phyloP scores from a whole-genome alignment of 2,113 vertebrate species.

The Microtus ochrogaster region DNA sequence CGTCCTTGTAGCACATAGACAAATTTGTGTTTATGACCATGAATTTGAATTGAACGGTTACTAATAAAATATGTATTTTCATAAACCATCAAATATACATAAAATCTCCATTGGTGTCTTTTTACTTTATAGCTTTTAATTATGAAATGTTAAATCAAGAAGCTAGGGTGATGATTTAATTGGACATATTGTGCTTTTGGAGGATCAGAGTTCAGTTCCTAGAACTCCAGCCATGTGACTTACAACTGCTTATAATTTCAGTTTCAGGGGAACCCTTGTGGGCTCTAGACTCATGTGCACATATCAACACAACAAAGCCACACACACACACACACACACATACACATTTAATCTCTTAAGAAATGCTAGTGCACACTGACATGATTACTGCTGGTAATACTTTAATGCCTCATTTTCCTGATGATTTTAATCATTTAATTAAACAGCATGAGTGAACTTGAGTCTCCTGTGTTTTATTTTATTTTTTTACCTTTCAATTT shows the following conservation, averaged over 20 bases:
- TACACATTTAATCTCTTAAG: not conserved
- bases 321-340: not conserved
- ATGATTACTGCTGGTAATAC: not conserved
- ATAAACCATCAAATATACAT: not conserved
- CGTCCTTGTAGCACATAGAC: not conserved
- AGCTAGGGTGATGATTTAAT: not conserved
- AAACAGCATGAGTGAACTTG: not conserved
- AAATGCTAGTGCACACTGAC: not conserved
- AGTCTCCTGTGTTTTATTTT: not conserved
- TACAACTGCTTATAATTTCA: not conserved
- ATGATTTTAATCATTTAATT: slow-evolving; percentile 47
- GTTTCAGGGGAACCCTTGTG: not conserved
- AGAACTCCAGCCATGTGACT: not conserved
- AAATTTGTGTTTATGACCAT: not conserved
- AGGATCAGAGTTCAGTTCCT: not conserved
- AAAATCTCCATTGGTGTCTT: not conserved
- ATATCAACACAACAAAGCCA: not conserved
- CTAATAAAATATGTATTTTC: not conserved
- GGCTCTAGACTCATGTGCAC: not conserved
- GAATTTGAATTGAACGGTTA: not conserved
- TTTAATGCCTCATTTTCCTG: not conserved
- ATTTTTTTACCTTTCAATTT: too few species aligned
- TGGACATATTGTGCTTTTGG: rapidly evolving
- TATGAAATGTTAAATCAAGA: not conserved
- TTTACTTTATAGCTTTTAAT: slow-evolving; percentile 15